These are phyloP conservation scores for Todus mexicanus DNA, from an alignment of 2,797 vertebrate genomes.

Conservation along the genomic window DNA sequence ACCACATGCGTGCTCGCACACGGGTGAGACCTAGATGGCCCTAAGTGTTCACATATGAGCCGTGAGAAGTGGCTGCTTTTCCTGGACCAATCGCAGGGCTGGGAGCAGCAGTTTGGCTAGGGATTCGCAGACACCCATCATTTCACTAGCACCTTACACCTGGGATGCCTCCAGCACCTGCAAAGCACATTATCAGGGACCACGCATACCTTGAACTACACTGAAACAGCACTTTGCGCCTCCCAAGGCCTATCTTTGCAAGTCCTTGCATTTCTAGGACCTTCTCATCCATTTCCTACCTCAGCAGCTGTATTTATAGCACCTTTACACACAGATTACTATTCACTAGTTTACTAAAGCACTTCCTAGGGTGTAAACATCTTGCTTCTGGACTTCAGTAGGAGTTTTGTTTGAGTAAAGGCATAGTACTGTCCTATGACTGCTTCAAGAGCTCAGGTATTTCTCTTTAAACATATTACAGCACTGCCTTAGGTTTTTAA, in stretches of 20 bases:
- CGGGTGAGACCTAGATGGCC: not conserved
- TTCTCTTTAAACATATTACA: not conserved
- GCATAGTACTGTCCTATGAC: not conserved
- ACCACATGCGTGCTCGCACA: not conserved
- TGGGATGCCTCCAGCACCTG: accelerated
- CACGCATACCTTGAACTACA: not conserved
- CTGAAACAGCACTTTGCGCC: accelerated
- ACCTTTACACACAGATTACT: not conserved
- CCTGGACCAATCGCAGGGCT: not conserved
- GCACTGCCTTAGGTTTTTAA: not conserved
- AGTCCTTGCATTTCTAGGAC: accelerated
- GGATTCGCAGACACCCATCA: too few species aligned
- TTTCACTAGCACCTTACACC: not conserved
- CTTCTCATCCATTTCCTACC: not conserved
- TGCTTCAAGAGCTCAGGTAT: not conserved
- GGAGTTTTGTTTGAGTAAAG: not conserved
- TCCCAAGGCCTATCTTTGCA: not conserved
- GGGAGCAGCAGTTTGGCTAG: not conserved
- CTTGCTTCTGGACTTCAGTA: not conserved
- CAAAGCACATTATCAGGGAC: accelerated
- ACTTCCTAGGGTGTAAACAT: not conserved
- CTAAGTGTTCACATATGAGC: not conserved
- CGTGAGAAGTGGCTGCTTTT: not conserved
- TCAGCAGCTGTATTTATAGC: not conserved
- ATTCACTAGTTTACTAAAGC: not conserved